These are phyloP conservation scores for Tiphia femorata DNA, from an alignment of 2,888 invertebrate species.

Conservation along the genomic window DNA sequence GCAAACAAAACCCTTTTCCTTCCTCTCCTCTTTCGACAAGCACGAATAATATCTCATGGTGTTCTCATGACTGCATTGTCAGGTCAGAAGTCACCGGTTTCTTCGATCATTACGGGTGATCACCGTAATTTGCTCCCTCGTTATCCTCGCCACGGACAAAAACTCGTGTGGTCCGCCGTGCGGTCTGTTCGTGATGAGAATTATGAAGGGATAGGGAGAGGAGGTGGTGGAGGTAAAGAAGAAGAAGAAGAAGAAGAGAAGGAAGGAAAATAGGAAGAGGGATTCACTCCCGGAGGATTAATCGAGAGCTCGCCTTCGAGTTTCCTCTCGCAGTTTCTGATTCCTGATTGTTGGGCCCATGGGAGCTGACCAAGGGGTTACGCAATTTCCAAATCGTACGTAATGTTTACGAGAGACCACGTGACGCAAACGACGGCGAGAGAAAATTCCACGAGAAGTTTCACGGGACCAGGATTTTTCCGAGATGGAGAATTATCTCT, in stretches of 20 bases:
- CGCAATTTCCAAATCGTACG: slow-evolving; percentile 53
- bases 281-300: slow-evolving; percentile 46
- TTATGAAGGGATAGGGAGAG: slow-evolving; percentile 12
- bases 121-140: slow-evolving; percentile 33
- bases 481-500: too few relatives aligned
- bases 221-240: neutral
- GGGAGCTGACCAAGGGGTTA: slow-evolving; percentile 48
- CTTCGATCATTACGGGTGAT: slow-evolving; percentile 29
- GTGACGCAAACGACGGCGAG: too few relatives aligned
- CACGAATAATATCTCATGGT: too few relatives aligned
- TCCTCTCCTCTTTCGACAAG: neutral
- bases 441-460: too few relatives aligned
- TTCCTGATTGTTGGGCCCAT: slow-evolving; percentile 46
- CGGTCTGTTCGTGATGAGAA: slow-evolving; percentile 28
- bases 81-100: slow-evolving; percentile 21
- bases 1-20: too few relatives aligned
- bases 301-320: slow-evolving; percentile 45
- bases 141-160: slow-evolving; percentile 27
- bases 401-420: slow-evolving; percentile 42
- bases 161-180: slow-evolving; percentile 23
- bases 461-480: too few relatives aligned
- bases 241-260: neutral
- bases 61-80: slow-evolving; percentile 19
- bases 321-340: slow-evolving; percentile 39
- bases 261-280: neutral